Conservation (phyloP, 2,113 vertebrate species). For the Cebus imitator region DNA sequence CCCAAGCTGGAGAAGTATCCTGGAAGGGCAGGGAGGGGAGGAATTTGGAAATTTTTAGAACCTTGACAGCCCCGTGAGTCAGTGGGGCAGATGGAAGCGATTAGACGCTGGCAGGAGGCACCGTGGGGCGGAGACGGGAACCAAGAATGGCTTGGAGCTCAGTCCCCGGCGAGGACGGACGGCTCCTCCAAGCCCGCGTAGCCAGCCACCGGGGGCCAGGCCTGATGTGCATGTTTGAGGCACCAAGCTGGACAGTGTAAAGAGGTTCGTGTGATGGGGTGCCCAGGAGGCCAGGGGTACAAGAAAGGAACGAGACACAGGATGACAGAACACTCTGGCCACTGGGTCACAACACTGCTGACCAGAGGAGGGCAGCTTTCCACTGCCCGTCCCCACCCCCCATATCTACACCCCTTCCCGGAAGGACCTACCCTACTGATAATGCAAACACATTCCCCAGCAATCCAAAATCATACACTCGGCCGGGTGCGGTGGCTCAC, state of each 20-base stretch:
- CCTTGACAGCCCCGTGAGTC: constrained; percentile 62
- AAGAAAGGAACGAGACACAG: neutral
- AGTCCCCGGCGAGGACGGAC: neutral
- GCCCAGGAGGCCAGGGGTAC: neutral
- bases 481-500: too few species aligned
- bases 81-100: constrained; percentile 72
- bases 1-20: neutral
- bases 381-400: too few species aligned
- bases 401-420: neutral
- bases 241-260: neutral
- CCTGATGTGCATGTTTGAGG: neutral
- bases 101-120: constrained; percentile 49
- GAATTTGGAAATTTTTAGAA: constrained; percentile 69
- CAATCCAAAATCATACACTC: neutral
- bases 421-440: neutral
- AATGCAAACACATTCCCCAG: neutral
- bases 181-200: neutral
- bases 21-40: constrained; percentile 30
- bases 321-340: neutral
- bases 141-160: neutral
- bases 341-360: too few species aligned
- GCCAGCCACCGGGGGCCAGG: neutral
- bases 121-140: neutral
- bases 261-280: neutral
- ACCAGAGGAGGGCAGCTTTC: neutral